Conservation (phyloP, 2,113 vertebrate species). For the Colossoma macropomum region DNA sequence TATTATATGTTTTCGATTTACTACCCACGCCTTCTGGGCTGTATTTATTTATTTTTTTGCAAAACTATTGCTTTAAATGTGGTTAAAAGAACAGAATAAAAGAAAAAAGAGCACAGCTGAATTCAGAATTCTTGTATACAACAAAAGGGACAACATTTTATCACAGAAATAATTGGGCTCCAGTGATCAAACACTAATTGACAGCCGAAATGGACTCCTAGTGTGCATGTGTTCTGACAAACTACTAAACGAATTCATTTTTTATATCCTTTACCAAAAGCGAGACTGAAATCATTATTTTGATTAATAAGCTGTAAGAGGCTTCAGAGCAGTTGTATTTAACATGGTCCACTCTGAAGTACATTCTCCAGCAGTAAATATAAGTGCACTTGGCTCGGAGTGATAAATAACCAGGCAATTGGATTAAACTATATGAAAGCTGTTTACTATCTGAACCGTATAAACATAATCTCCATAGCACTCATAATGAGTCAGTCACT, state of each 20-base stretch:
- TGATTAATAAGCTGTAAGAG: neutral
- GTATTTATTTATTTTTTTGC: too few relatives aligned
- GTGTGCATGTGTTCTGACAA: neutral
- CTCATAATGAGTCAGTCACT: neutral
- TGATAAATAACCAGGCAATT: neutral
- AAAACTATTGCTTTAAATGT: too few relatives aligned
- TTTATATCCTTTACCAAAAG: neutral
- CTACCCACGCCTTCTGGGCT: too few relatives aligned
- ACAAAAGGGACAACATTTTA: neutral
- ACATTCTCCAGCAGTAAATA: neutral
- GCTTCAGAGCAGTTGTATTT: neutral
- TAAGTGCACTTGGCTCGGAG: neutral
- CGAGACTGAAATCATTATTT: neutral
- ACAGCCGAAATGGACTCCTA: neutral
- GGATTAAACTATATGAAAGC: neutral
- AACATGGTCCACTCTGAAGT: neutral
- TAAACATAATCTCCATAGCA: neutral
- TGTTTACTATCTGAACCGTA: conserved; percentile 7
- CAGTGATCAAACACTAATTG: neutral
- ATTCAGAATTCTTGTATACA: too few relatives aligned
- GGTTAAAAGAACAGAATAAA: neutral
- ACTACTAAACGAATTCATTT: neutral
- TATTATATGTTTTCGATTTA: too few relatives aligned
- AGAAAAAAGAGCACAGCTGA: neutral
- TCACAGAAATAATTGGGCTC: neutral